A percentile compares a stretch with the other conserved stretches of the same genome.
These are phyloP conservation scores for Andrena haemorrhoa DNA, from an alignment of 2,888 invertebrate species.

Conservation along the genomic window DNA sequence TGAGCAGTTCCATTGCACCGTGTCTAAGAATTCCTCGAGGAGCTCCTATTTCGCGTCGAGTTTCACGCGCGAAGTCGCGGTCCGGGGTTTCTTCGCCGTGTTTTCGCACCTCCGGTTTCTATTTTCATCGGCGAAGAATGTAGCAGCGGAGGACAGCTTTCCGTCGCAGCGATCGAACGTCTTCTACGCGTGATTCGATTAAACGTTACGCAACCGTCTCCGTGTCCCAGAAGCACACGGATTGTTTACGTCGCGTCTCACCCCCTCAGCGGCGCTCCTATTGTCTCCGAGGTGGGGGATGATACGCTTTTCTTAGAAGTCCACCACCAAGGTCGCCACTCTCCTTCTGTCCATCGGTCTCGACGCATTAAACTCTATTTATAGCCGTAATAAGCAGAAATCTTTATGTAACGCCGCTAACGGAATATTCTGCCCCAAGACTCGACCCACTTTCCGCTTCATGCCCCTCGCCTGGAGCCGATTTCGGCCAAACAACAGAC, in stretches of 20 bases:
- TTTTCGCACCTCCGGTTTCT: neutral
- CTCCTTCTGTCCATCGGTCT: slow-evolving; percentile 30
- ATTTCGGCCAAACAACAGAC: slow-evolving; percentile 40
- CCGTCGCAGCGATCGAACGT: neutral
- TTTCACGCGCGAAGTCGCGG: neutral
- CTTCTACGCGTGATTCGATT: slow-evolving; percentile 1
- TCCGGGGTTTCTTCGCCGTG: neutral
- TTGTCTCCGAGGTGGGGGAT: neutral
- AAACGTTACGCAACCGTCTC: slow-evolving; percentile 9
- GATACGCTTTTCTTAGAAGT: slow-evolving; percentile 24
- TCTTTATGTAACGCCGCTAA: slow-evolving; percentile 50
- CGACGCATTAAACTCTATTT: slow-evolving; percentile 50
- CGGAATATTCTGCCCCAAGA: slow-evolving; percentile 44
- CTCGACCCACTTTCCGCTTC: slow-evolving; percentile 29
- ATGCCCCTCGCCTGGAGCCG: slow-evolving; percentile 15
- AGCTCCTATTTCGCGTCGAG: neutral
- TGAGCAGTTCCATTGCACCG: neutral
- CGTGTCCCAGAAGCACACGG: neutral
- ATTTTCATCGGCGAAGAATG: slow-evolving; percentile 5
- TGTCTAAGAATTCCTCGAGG: too few species aligned
- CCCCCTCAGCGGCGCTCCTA: neutral
- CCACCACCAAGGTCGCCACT: slow-evolving; percentile 40
- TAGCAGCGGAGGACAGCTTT: neutral
- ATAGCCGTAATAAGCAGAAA: slow-evolving; percentile 55
- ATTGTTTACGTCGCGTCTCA: slow-evolving; percentile 1